These are phyloP conservation scores for Acanthiza pusilla DNA, from an alignment of 2,797 vertebrate species.

Conservation along the genomic window DNA sequence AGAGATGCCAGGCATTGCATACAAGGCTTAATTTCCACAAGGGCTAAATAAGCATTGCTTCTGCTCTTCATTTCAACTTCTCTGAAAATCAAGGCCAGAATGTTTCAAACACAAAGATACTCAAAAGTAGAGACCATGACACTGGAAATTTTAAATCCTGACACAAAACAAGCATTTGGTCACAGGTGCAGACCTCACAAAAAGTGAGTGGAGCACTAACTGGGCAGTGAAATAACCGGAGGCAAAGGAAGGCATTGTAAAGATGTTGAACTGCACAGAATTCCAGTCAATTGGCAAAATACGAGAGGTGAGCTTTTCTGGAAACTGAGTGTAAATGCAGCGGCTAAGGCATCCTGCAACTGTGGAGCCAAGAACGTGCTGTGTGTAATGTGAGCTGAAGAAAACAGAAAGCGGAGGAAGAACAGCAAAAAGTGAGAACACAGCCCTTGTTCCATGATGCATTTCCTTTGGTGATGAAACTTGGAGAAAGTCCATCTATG, in stretches of 20 bases:
- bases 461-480: neutral
- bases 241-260: neutral
- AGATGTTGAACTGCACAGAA: neutral
- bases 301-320: neutral
- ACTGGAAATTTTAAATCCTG: neutral
- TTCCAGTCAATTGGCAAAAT: neutral
- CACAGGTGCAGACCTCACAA: neutral
- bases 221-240: neutral
- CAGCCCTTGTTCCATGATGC: neutral
- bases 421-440: neutral
- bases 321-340: neutral
- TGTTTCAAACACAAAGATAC: neutral
- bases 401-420: neutral
- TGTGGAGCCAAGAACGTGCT: neutral
- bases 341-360: neutral
- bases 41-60: slow-evolving; percentile 19
- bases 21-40: neutral
- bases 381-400: neutral
- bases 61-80: slow-evolving; percentile 26
- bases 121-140: neutral
- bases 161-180: neutral
- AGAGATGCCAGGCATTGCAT: neutral
- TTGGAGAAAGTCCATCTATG: neutral
- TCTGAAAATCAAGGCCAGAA: neutral
- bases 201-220: neutral